Conservation (phyloP, 2,113 vertebrate species). For the Scortum barcoo region DNA sequence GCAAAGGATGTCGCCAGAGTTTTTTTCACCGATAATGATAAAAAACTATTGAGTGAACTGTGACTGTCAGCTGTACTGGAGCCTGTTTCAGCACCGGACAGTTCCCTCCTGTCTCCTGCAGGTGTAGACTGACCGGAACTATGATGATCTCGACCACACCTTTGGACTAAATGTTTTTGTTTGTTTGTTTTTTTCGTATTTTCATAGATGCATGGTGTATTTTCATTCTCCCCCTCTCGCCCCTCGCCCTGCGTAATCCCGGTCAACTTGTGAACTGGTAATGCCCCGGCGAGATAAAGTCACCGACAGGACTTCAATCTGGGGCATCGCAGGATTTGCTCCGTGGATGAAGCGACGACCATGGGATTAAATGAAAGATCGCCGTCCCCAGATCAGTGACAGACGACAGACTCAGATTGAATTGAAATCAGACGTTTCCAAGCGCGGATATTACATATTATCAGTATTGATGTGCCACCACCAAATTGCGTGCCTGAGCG, state of each 20-base stretch:
- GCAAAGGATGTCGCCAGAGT: not conserved
- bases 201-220: not conserved
- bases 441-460: constrained; percentile 40
- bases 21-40: not conserved
- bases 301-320: constrained; percentile 83
- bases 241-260: constrained; percentile 65
- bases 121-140: not conserved
- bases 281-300: constrained; percentile 74
- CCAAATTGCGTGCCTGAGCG: not conserved
- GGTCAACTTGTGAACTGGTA: constrained; percentile 75
- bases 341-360: constrained; percentile 81
- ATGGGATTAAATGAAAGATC: constrained; percentile 79
- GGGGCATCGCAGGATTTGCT: constrained; percentile 86
- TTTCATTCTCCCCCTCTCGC: not conserved
- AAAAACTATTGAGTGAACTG: not conserved
- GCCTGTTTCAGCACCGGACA: constrained; percentile 77
- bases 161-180: too few species aligned
- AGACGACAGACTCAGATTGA: constrained; percentile 60
- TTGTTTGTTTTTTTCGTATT: too few species aligned
- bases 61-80: not conserved
- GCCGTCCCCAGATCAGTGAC: constrained; percentile 73
- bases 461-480: too few species aligned
- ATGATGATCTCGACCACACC: not conserved
- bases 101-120: constrained; percentile 39
- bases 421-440: constrained; percentile 60